Evolutionary conservation across 1,140 invertebrate genomes (phyloP), one percentile per base, ranked within the genome.

Genomic region (Meteorus sp.): DNA sequence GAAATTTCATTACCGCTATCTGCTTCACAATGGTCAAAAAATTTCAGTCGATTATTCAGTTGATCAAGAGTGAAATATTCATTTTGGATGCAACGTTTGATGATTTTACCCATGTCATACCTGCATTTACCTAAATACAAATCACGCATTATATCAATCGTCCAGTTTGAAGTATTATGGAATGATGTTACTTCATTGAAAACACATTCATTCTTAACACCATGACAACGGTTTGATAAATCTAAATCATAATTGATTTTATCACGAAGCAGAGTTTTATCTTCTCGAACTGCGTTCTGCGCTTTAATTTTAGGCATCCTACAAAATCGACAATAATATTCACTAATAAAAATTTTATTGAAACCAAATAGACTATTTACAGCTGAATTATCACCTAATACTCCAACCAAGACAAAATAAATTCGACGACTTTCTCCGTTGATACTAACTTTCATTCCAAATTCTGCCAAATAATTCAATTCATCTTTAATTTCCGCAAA

Each of bases 331-430:
- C 65, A 71, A 52, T 62, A 65, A 51, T 61, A 64, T 13, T 65
- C 56, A 2, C 60, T 52, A 3, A n/a, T 20, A 47, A 71, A 67
- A 37, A 61, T 58, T 55, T 63, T 61, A 0, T 59, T 50, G 41
- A 64, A 70, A 8, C 68, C 68, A 25, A 70, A 33, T 15, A 66
- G 45, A 15, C 61, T 33, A 25, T 70, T 65, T 0, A 39, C 22
- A 0, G 60, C 65, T 39, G 65, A 50, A 54, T 69, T 68, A 41
- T 69, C 67, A 8, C 69, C 65, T n/a, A 69, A 33, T 8, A 71
- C 55, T 17, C 62, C 62, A 53, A 39, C 29, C 29, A 66, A 23
- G 22, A 62, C 51, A 48, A 71, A 69, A 63, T 62, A 64, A 29
- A 5, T 29, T 29, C 9, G n/a, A 17, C 31, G 13, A 29, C 1